A percentile compares a stretch with the other conserved stretches of the same genome.
These are phyloP conservation scores for Papilio xuthus DNA, from an alignment of 1,140 invertebrate genomes.

Conservation along the genomic window DNA sequence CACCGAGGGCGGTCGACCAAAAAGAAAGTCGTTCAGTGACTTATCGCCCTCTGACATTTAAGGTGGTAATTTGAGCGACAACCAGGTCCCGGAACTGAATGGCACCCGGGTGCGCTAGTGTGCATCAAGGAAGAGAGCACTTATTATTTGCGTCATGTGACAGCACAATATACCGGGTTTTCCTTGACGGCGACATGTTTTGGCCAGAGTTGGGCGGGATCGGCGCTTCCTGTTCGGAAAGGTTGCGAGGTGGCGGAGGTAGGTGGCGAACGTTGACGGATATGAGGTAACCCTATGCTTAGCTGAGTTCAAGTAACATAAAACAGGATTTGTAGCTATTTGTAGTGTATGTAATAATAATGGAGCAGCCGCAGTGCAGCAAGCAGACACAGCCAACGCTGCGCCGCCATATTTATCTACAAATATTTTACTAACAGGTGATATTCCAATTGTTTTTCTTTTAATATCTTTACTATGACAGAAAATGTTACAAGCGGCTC, in stretches of 20 bases:
- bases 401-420: not conserved
- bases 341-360: no score
- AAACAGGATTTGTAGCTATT: no score
- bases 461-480: no score
- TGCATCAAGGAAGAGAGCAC: not conserved
- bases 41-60: no score
- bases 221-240: not conserved
- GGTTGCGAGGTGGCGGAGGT: not conserved
- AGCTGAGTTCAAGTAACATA: not conserved
- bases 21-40: no score
- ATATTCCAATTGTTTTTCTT: no score
- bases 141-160: not conserved
- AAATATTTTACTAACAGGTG: not conserved
- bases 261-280: not conserved
- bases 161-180: not conserved
- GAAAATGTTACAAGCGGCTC: no score
- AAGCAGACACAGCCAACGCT: no score
- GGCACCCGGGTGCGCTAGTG: not conserved
- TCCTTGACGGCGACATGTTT: not conserved
- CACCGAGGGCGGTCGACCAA: no score
- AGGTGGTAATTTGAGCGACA: no score
- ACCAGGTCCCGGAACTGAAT: no score
- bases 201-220: not conserved
- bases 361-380: no score
- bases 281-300: not conserved